Evolutionary conservation across 2,113 vertebrate species (phyloP).

Genomic region (Brienomyrus brachyistius): DNA sequence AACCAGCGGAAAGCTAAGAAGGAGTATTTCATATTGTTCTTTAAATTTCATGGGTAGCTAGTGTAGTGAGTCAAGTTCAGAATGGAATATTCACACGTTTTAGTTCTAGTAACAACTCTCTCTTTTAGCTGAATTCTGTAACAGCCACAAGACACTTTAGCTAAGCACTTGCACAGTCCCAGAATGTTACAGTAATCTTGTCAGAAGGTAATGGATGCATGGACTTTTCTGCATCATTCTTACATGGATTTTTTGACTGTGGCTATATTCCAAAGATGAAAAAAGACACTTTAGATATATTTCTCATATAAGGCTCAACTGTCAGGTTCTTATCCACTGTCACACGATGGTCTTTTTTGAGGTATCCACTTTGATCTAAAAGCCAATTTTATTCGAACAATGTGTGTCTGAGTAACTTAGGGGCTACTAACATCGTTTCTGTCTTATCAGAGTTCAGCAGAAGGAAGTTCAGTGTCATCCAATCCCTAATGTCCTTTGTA

Average conservation of each 20-base stretch:
- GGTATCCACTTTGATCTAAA: slow-evolving; percentile 4
- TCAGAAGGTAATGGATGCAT: not conserved
- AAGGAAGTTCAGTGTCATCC: not conserved
- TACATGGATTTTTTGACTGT: not conserved
- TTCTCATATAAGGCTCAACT: not conserved
- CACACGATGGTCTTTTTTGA: slow-evolving; percentile 4
- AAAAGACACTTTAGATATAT: slow-evolving; percentile 4
- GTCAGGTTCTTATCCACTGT: not conserved
- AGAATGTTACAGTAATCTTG: not conserved
- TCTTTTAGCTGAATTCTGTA: not conserved
- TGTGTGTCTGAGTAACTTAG: slow-evolving; percentile 6
- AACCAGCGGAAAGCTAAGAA: not conserved
- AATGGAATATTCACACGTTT: not conserved
- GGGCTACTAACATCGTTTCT: slow-evolving; percentile 3
- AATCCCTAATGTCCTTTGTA: not conserved
- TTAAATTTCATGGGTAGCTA: not conserved
- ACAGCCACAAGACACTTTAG: not conserved
- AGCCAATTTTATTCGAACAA: slow-evolving; percentile 7
- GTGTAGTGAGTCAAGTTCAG: not conserved
- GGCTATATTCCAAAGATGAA: slow-evolving; percentile 2
- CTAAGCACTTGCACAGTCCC: not conserved
- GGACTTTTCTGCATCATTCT: slow-evolving; percentile 5
- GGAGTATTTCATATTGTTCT: not conserved
- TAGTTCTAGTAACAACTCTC: not conserved
- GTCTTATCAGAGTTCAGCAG: slow-evolving; percentile 5